Conservation (phyloP, 2,797 vertebrate species). For the Aulostomus chinensis region DNA sequence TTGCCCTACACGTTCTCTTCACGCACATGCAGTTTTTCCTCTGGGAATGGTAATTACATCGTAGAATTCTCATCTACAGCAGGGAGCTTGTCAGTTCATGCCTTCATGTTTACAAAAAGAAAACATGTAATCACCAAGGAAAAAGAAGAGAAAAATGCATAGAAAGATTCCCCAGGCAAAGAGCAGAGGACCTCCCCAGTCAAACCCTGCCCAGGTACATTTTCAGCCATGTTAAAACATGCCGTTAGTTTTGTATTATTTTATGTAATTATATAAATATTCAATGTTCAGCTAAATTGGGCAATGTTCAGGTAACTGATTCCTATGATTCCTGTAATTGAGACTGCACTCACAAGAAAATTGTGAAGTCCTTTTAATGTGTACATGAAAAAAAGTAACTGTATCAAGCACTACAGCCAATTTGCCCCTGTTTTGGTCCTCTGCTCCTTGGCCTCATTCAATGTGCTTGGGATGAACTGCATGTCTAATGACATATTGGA, state of each 20-base stretch:
- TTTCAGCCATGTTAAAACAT: constrained; percentile 69
- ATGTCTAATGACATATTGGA: no score
- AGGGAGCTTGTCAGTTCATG: constrained; percentile 62
- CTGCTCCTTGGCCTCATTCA: no score
- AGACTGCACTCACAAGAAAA: not conserved
- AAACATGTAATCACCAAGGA: constrained; percentile 48
- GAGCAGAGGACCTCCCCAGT: constrained; percentile 24
- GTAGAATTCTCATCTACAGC: constrained; percentile 9
- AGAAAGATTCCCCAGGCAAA: constrained; percentile 57
- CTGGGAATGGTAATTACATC: constrained; percentile 3
- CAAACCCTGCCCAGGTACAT: constrained; percentile 29
- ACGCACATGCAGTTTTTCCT: constrained; percentile 7
- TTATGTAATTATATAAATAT: constrained; percentile 55
- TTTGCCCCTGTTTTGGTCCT: no score
- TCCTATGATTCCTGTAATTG: no score
- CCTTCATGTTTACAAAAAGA: constrained; percentile 52
- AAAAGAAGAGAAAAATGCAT: constrained; percentile 43
- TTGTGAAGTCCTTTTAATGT: no score
- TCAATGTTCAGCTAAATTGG: constrained; percentile 19
- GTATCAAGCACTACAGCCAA: no score
- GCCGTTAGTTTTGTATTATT: constrained; percentile 54
- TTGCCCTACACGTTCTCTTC: constrained; percentile 16
- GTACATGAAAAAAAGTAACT: no score
- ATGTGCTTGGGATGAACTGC: no score
- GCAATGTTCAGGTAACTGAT: constrained; percentile 17